Conservation (phyloP, 2,113 vertebrate species). For the Glaucomys volans region DNA sequence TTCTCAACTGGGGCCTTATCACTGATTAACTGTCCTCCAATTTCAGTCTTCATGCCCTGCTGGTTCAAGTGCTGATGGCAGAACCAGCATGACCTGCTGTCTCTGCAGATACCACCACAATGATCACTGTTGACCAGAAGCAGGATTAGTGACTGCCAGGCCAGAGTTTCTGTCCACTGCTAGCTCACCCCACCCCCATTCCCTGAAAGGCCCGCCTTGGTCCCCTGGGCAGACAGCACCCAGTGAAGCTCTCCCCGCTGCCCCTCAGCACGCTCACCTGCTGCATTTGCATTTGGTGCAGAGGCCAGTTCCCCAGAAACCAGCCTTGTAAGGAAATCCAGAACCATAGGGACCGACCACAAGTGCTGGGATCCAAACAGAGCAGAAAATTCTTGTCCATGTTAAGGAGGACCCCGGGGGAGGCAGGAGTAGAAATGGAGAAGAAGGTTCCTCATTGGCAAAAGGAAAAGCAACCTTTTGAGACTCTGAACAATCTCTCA, state of each 20-base stretch:
- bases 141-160: not conserved
- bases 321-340: not conserved
- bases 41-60: not conserved
- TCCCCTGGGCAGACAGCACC: not conserved
- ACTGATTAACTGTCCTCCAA: not conserved
- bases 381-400: not conserved
- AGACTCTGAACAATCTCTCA: not conserved
- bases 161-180: not conserved
- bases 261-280: no score
- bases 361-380: not conserved
- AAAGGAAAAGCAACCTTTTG: not conserved
- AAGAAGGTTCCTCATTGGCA: fast-evolving
- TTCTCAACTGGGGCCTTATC: constrained; percentile 5
- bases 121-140: not conserved
- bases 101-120: not conserved
- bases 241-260: no score
- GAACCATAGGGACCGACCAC: not conserved
- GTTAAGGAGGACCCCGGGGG: not conserved
- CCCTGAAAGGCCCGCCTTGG: not conserved
- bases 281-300: not conserved
- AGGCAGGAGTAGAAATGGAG: not conserved
- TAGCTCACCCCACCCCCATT: not conserved
- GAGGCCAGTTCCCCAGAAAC: not conserved
- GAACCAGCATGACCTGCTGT: not conserved
- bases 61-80: not conserved